Percentiles rank a stretch among this genome's conserved stretches.
These are phyloP conservation scores for Pseudopleuronectes americanus DNA, from an alignment of 2,797 vertebrate species.

Conservation along the genomic window DNA sequence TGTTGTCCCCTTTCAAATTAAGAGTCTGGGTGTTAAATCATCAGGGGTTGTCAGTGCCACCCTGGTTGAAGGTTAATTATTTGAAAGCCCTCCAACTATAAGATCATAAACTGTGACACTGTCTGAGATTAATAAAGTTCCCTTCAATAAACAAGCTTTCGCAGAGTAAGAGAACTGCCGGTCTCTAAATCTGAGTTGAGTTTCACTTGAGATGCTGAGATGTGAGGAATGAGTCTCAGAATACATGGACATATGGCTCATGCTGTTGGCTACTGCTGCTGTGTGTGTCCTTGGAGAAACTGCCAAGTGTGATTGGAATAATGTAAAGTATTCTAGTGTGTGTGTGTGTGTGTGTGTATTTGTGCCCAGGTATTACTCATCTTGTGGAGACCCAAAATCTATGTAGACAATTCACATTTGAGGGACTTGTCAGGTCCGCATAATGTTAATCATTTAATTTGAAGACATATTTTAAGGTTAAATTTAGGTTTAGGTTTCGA, in stretches of 20 bases:
- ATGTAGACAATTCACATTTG: no score
- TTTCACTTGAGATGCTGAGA: conserved; percentile 30
- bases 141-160: not conserved
- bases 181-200: not conserved
- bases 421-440: no score
- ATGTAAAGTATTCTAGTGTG: not conserved
- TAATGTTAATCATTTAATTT: no score
- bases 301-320: conserved; percentile 15
- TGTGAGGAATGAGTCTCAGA: conserved; percentile 13
- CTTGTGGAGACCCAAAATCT: no score
- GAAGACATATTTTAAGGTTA: no score
- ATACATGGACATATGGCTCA: conserved; percentile 9
- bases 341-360: no score
- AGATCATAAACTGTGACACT: conserved; percentile 7
- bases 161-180: not conserved
- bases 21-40: conserved; percentile 6
- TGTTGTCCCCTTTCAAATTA: not conserved
- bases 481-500: no score
- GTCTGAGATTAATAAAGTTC: not conserved
- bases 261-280: not conserved
- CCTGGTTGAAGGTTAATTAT: conserved; percentile 20
- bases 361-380: no score
- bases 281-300: conserved; percentile 6
- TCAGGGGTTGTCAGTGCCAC: not conserved
- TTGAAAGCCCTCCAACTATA: conserved; percentile 1